Percentiles rank a stretch among this genome's conserved stretches.
Conservation (phyloP, 2,113 vertebrate genomes). For the Hippolais icterina region DNA sequence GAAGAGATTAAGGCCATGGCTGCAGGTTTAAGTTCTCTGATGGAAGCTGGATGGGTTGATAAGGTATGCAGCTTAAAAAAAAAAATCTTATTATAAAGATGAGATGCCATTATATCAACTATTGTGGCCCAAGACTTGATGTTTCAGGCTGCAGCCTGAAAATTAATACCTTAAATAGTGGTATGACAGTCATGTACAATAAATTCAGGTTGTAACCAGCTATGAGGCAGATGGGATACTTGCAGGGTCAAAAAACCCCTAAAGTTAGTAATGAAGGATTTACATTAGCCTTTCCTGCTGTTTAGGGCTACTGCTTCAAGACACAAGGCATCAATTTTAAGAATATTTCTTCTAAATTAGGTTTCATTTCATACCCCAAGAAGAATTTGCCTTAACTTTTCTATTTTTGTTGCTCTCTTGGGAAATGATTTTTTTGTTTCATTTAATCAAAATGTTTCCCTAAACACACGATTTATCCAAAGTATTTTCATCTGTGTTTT, state of each 20-base stretch:
- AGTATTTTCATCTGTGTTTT: background rate
- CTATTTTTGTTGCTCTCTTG: background rate
- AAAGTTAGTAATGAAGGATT: background rate
- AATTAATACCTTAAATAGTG: background rate
- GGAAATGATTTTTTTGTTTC: background rate
- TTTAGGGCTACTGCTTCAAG: background rate
- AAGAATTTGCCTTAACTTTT: background rate
- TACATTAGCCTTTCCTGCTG: background rate
- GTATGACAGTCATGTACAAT: background rate
- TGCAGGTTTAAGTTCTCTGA: background rate
- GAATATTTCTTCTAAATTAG: background rate
- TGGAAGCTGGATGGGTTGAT: background rate
- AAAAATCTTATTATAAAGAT: background rate
- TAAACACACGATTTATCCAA: background rate
- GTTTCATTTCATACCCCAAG: background rate
- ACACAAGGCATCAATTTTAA: background rate
- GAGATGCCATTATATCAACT: background rate
- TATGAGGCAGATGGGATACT: background rate
- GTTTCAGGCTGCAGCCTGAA: background rate
- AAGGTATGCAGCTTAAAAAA: background rate
- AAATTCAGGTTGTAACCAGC: background rate
- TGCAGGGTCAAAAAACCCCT: fast-evolving
- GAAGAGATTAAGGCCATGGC: background rate
- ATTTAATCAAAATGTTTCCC: background rate
- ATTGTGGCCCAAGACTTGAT: background rate